Base-by-base conservation (phyloP, 2,797 vertebrate species). In the Rhabdomys pumilio region DNA sequence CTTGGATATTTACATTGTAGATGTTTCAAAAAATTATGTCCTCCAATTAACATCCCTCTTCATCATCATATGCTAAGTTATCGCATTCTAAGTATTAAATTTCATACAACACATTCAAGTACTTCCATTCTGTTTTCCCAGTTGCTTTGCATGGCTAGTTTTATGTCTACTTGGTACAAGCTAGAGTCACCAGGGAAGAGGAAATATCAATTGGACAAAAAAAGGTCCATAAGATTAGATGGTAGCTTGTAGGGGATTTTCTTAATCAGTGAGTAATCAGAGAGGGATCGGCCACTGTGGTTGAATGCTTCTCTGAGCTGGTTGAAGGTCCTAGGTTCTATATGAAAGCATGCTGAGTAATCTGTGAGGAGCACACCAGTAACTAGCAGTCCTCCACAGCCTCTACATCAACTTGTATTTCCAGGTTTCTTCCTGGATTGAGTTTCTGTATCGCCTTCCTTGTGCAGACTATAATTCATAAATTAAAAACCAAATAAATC, bases 11-110 rank as follows among this genome's bases (percentile, higher is more conserved):
- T 69, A 34, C n/a, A 80, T 93, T 22, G 73, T 61, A 20, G 4
- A 38, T 1, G 7, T 6, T 76, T 61, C 20, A 57, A 57, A 24
- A 69, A 57, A 3, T 2, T n/a, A 47, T 80, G 31, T 2, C 24
- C 14, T 53, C 11, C 29, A 26, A 67, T 41, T 55, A 87, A 67
- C 29, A 86, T 57, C 13, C 20, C 14, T 44, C 84, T 95, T 82
- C 31, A 87, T 81, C 44, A 80, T 97, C 50, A 82, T 4, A 90
- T 57, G 87, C 63, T 50, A 34, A 50, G 15, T 41, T 91, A 77
- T 50, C 79, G 11, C 3, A 34, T 6, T 63, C 11, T 24, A 75
- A 80, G 3, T 93, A 3, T 91, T 41, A 73, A 89, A n/a, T 5
- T 90, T 83, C 20, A 57, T 55, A 29, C 1, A 7, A 50, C 4